These are phyloP conservation scores for Semnornis frantzii DNA, from an alignment of 2,113 vertebrate genomes.

Conservation along the genomic window DNA sequence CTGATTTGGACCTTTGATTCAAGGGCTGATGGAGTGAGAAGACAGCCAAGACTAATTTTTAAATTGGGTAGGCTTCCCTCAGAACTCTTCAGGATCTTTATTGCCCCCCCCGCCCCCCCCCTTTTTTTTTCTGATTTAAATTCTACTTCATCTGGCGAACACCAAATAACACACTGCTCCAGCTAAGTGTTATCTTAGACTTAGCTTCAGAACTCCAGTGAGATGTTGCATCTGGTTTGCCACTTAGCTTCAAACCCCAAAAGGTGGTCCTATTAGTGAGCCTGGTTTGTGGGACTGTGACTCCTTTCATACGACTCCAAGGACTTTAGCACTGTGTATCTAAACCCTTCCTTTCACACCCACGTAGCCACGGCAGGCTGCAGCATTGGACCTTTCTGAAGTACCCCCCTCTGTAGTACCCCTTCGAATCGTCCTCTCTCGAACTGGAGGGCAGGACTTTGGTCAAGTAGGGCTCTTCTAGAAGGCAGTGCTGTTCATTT, in stretches of 20 bases:
- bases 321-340: background rate
- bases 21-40: constrained; percentile 18
- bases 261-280: background rate
- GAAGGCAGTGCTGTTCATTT: background rate
- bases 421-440: background rate
- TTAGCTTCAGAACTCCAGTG: background rate
- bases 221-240: background rate
- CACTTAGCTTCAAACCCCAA: background rate
- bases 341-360: background rate
- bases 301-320: background rate
- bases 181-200: background rate
- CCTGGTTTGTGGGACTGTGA: background rate
- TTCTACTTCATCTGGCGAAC: background rate
- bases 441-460: background rate
- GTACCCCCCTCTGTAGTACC: background rate
- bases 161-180: background rate
- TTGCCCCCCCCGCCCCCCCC: no score
- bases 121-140: background rate
- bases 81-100: constrained; percentile 8
- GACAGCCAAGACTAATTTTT: constrained; percentile 32
- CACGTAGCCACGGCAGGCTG: background rate
- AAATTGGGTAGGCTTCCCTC: background rate
- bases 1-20: constrained; percentile 48
- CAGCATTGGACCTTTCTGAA: background rate
- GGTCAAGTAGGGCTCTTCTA: background rate